Conservation (phyloP, 2,113 vertebrate genomes). For the Chaetodon trifascialis region DNA sequence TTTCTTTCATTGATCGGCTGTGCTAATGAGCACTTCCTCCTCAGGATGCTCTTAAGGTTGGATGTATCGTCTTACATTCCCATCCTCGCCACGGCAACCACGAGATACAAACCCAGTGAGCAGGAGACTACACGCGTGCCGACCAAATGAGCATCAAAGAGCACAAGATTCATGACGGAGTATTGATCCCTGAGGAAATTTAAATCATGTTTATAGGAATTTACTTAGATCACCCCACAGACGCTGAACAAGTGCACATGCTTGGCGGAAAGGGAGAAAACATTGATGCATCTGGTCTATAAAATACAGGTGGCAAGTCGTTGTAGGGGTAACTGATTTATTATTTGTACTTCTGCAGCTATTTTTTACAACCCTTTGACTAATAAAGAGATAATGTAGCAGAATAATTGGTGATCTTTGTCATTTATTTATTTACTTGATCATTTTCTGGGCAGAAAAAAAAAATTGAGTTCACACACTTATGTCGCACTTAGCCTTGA, state of each 20-base stretch:
- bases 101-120: constrained; percentile 41
- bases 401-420: background rate
- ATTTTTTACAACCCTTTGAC: background rate
- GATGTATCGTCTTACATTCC: constrained; percentile 64
- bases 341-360: background rate
- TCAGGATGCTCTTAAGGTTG: constrained; percentile 58
- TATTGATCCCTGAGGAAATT: constrained; percentile 66
- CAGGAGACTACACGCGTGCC: background rate
- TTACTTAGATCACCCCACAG: constrained; percentile 33
- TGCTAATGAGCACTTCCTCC: constrained; percentile 47
- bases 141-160: constrained; percentile 49
- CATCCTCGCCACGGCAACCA: constrained; percentile 56
- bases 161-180: constrained; percentile 37
- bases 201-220: constrained; percentile 63
- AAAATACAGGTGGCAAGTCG: constrained; percentile 1
- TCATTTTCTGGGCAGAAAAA: background rate
- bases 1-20: constrained; percentile 32
- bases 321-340: background rate
- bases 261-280: constrained; percentile 10
- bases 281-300: background rate
- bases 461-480: background rate
- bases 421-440: background rate
- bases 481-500: background rate
- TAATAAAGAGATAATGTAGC: background rate
- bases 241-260: background rate